phyloP scores from a whole-genome alignment of 2,113 vertebrate species.

The Rafetus swinhoei region DNA sequence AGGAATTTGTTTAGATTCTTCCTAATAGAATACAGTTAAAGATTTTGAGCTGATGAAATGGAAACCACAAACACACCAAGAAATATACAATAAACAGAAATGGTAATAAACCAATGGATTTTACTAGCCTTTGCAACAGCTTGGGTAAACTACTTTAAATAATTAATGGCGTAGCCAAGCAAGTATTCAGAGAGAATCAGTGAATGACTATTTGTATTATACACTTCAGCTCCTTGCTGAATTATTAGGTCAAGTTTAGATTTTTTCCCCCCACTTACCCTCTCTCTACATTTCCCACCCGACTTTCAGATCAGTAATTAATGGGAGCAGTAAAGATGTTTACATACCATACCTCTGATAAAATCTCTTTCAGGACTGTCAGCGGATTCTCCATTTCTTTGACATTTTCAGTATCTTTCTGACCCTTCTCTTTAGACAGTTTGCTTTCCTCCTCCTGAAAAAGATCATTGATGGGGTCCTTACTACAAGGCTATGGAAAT shows the following conservation, averaged over 20 bases:
- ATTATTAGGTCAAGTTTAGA: background rate
- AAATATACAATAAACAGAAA: background rate
- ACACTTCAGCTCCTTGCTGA: background rate
- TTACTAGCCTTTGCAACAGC: background rate
- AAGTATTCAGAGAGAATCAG: background rate
- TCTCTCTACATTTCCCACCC: background rate
- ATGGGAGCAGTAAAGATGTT: conserved; percentile 14
- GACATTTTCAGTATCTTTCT: conserved; percentile 61
- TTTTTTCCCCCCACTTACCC: background rate
- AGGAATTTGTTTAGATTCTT: conserved; percentile 68
- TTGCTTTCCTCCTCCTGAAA: conserved; percentile 83
- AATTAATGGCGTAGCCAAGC: background rate
- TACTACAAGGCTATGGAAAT: background rate
- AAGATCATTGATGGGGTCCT: background rate
- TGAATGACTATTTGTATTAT: background rate
- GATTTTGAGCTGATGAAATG: background rate
- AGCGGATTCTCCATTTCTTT: conserved; percentile 83
- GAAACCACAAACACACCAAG: background rate
- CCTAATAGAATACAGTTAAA: conserved; percentile 64
- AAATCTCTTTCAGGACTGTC: conserved; percentile 80
- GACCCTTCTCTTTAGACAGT: conserved; percentile 63
- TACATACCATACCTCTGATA: conserved; percentile 84
- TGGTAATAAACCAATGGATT: background rate
- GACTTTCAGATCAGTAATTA: background rate
- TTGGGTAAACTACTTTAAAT: background rate